A percentile compares a stretch with the other conserved stretches of the same genome.
phyloP scores from a whole-genome alignment of 2,113 vertebrate genomes.

The Halichoeres trimaculatus region DNA sequence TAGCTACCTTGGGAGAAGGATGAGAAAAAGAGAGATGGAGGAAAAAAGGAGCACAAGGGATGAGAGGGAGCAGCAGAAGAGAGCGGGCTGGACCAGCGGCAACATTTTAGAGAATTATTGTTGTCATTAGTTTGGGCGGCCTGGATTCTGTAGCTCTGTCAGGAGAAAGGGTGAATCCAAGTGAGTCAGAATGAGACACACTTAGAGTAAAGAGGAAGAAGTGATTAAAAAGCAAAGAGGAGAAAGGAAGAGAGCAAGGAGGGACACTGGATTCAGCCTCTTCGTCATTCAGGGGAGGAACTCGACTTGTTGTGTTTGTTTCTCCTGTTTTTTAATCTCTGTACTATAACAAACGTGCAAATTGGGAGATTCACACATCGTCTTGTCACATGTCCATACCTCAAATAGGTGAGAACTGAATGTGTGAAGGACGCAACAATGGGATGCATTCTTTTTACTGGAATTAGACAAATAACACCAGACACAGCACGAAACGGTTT shows the following conservation, averaged over 20 bases:
- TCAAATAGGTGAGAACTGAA: conserved; percentile 33
- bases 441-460: conserved; percentile 22
- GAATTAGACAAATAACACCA: neutral
- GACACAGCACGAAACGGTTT: conserved; percentile 6
- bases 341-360: conserved; percentile 36
- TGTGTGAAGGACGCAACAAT: conserved; percentile 49
- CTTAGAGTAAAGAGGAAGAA: conserved; percentile 46
- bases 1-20: conserved; percentile 78
- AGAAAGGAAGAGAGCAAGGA: conserved; percentile 49
- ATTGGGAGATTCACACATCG: conserved; percentile 46
- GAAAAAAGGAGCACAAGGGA: conserved; percentile 30
- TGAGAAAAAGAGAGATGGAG: conserved; percentile 54
- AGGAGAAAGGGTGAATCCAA: conserved; percentile 26
- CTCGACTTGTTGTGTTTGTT: conserved; percentile 24
- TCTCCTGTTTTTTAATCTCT: conserved; percentile 5
- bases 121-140: conserved; percentile 81
- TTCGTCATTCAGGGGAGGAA: conserved; percentile 49
- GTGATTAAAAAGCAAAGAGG: conserved; percentile 66
- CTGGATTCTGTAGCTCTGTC: conserved; percentile 62
- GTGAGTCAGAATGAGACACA: conserved; percentile 34
- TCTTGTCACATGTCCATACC: conserved; percentile 25
- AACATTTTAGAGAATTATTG: conserved; percentile 83
- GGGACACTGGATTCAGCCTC: conserved; percentile 50
- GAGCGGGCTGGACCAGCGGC: conserved; percentile 55
- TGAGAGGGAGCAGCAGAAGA: conserved; percentile 24